Conservation (phyloP, 92 coral and sea anemone genomes). For the Epizoanthus illoricatus region DNA sequence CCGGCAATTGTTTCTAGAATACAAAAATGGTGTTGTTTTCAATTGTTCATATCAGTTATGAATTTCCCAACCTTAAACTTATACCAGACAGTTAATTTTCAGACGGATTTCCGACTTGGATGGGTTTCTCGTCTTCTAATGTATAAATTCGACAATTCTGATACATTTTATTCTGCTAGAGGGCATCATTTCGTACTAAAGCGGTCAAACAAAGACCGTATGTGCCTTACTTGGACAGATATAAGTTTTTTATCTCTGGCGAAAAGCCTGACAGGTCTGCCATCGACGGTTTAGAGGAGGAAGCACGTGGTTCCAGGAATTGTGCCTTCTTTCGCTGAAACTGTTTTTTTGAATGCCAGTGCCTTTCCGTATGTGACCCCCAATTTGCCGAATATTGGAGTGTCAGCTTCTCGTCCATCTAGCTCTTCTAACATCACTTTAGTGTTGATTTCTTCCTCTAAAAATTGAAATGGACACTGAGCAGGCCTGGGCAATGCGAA, state of each 20-base stretch:
- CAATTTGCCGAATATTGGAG: conserved; percentile 43
- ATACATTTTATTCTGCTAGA: too few species aligned
- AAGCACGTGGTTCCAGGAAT: conserved; percentile 8
- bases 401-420: conserved; percentile 48
- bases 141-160: too few species aligned
- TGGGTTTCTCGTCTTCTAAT: too few species aligned
- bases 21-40: too few species aligned
- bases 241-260: conserved; percentile 42
- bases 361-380: conserved; percentile 50
- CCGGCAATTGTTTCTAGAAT: too few species aligned
- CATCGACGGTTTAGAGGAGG: conserved; percentile 37
- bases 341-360: conserved; percentile 31
- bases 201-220: conserved; percentile 2
- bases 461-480: not conserved
- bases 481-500: not conserved
- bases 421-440: conserved; percentile 26
- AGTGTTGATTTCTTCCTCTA: conserved; percentile 52
- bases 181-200: not conserved
- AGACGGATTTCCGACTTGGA: too few species aligned
- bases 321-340: conserved; percentile 6
- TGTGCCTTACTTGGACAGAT: conserved; percentile 51
- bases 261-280: conserved; percentile 39
- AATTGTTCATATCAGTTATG: too few species aligned
- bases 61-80: too few species aligned
- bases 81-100: too few species aligned